Conservation (phyloP, 1,140 invertebrate species). For the Asobara japonica region DNA sequence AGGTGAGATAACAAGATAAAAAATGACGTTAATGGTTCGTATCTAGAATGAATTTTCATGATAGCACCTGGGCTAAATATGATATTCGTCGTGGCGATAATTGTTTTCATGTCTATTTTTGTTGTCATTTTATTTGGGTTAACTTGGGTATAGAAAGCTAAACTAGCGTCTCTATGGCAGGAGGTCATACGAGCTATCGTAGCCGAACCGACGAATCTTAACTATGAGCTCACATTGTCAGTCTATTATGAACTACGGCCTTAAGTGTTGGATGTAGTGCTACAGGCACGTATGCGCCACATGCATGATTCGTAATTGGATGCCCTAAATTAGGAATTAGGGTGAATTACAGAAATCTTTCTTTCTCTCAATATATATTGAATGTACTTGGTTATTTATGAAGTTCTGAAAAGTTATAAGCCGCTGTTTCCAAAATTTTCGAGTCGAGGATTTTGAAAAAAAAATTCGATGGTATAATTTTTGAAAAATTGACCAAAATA, state of each 20-base stretch:
- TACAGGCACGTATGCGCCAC: constrained; percentile 43
- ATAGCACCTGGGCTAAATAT: neutral
- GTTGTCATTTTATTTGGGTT: neutral
- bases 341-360: neutral
- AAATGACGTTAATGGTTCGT: neutral
- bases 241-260: constrained; percentile 52
- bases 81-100: neutral
- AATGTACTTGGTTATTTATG: too few species aligned
- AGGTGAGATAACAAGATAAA: constrained; percentile 7
- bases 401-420: too few species aligned
- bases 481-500: too few species aligned
- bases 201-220: constrained; percentile 27
- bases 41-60: neutral
- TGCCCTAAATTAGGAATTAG: neutral
- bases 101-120: neutral
- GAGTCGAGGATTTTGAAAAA: too few species aligned
- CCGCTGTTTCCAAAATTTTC: too few species aligned
- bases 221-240: constrained; percentile 33
- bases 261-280: constrained; percentile 29
- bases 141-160: neutral
- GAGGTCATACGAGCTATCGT: constrained; percentile 17
- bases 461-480: too few species aligned
- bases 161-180: constrained; percentile 9
- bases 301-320: constrained; percentile 23
- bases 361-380: too few species aligned